phyloP scores from a whole-genome alignment of 2,113 vertebrate species.

The Meles meles region DNA sequence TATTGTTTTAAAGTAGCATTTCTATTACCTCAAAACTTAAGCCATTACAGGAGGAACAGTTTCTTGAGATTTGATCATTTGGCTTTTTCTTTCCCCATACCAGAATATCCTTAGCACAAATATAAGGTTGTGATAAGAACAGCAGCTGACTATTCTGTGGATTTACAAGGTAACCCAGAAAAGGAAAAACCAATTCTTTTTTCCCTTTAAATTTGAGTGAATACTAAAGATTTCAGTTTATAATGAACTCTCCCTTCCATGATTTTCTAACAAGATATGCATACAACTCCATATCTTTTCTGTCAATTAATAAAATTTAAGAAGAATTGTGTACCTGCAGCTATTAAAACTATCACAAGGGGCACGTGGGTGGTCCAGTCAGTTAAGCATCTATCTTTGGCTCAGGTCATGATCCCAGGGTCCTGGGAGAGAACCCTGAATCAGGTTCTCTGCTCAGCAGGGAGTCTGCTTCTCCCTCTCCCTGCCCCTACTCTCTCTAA shows the following conservation, averaged over 20 bases:
- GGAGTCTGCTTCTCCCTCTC: background rate
- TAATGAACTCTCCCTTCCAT: background rate
- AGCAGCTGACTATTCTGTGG: background rate
- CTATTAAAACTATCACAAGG: constrained; percentile 51
- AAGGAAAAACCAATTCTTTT: background rate
- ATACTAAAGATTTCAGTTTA: constrained; percentile 15
- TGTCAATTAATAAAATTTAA: constrained; percentile 57
- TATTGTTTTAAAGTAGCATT: background rate
- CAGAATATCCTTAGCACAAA: background rate
- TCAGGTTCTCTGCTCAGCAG: background rate
- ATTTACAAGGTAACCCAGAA: constrained; percentile 16
- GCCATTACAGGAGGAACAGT: background rate
- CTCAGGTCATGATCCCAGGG: background rate
- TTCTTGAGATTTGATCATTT: background rate
- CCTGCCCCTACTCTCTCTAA: background rate
- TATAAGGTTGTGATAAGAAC: background rate
- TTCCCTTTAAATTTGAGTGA: background rate
- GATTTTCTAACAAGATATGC: constrained; percentile 47
- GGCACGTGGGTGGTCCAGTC: background rate
- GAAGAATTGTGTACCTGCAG: constrained; percentile 20
- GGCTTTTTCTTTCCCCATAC: background rate
- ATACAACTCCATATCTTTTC: constrained; percentile 18
- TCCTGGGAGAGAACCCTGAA: background rate
- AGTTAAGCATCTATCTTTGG: background rate
- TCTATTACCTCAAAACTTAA: constrained; percentile 19